These are phyloP conservation scores for Erpetoichthys calabaricus DNA, from an alignment of 2,797 vertebrate genomes.

Conservation along the genomic window DNA sequence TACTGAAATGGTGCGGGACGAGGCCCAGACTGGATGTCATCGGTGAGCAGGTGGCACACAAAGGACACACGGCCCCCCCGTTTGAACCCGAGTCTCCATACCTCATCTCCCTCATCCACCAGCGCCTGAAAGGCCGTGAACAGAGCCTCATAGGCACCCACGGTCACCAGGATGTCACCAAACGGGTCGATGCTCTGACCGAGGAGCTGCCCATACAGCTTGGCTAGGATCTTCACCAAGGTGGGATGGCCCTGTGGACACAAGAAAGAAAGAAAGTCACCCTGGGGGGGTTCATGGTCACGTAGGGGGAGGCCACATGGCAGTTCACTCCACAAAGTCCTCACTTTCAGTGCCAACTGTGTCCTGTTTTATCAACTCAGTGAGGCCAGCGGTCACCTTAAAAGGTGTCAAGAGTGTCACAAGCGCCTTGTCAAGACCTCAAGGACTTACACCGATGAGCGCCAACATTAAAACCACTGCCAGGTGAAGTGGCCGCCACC, in stretches of 20 bases:
- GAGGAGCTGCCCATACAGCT: conserved; percentile 65
- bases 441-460: too few relatives aligned
- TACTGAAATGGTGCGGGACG: too few relatives aligned
- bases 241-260: conserved; percentile 66
- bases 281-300: background rate
- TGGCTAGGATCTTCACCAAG: conserved; percentile 69
- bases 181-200: conserved; percentile 63
- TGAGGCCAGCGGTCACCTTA: too few relatives aligned
- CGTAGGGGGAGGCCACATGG: background rate
- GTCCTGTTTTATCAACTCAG: too few relatives aligned
- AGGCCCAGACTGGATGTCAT: too few relatives aligned
- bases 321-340: background rate
- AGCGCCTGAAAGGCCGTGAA: conserved; percentile 82
- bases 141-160: conserved; percentile 81
- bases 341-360: background rate
- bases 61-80: too few relatives aligned
- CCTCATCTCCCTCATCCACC: conserved; percentile 81
- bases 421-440: too few relatives aligned
- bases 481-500: too few relatives aligned
- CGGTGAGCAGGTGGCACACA: too few relatives aligned
- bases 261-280: conserved; percentile 5
- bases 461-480: too few relatives aligned
- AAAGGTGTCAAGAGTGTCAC: too few relatives aligned
- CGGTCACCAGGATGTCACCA: conserved; percentile 73
- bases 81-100: conserved; percentile 21